A percentile compares a stretch with the other conserved stretches of the same genome.
phyloP scores from a whole-genome alignment of 2,888 invertebrate species.

The Polia nebulosa region DNA sequence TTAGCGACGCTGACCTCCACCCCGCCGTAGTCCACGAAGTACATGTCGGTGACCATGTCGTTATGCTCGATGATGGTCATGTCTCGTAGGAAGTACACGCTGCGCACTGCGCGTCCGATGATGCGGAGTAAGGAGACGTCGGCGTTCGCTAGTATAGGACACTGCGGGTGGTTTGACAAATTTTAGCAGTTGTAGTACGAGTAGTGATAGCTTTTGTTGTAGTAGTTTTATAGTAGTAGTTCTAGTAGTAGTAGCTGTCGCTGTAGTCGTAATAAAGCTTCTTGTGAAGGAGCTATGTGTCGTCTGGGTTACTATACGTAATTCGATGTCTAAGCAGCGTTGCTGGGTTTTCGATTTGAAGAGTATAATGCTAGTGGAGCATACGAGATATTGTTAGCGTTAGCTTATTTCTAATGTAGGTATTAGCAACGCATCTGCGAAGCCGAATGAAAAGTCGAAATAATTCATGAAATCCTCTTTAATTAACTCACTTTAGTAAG shows the following conservation, averaged over 20 bases:
- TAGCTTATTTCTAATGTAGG: too few species aligned
- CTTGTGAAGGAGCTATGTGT: neutral
- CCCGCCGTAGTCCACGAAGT: slow-evolving; percentile 80
- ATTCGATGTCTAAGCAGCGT: neutral
- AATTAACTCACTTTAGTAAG: too few species aligned
- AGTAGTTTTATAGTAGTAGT: too few species aligned
- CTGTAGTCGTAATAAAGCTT: too few species aligned
- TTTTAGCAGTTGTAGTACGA: neutral
- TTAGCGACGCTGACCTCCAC: slow-evolving; percentile 68
- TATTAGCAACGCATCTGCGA: neutral
- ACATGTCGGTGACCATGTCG: slow-evolving; percentile 80
- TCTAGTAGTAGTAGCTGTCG: too few species aligned
- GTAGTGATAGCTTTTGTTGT: too few species aligned
- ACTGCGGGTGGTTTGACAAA: slow-evolving; percentile 68
- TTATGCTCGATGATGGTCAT: slow-evolving; percentile 75
- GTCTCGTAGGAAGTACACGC: slow-evolving; percentile 77
- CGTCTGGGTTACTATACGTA: neutral
- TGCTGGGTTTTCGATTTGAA: neutral
- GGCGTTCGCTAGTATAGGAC: slow-evolving; percentile 78
- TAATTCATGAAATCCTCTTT: too few species aligned
- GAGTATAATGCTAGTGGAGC: too few species aligned
- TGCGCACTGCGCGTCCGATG: slow-evolving; percentile 80
- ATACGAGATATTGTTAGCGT: too few species aligned
- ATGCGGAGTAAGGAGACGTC: slow-evolving; percentile 81
- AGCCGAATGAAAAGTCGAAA: too few species aligned